Evolutionary conservation across 2,888 invertebrate genomes (phyloP), one percentile per base, ranked within the genome.

Genomic region (Dilophus febrilis): DNA sequence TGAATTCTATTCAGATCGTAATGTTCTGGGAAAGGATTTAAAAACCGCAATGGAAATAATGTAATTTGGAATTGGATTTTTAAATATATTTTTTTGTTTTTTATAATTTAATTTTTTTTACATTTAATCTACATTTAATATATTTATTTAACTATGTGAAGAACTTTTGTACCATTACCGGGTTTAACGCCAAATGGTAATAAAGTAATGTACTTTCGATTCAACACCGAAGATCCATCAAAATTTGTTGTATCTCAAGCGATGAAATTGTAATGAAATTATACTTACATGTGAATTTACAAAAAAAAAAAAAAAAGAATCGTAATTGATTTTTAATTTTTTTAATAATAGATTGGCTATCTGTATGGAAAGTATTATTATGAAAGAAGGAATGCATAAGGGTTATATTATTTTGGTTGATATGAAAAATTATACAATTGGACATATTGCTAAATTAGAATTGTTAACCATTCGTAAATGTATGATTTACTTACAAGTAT

Each of bases 381-480:
- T 60, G 45, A 59, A 64, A 45, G 57, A 68, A 28, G 80, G 79
- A 10, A 70, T 71, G n/a, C 66, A 64, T 52, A 64, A 68, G 0
- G 80, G 80, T 0, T 61, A 77, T 40, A 52, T 73, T 4, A 64
- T 83, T 40, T 51, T 78, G 1, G 63, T 79, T 13, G 79, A 82
- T 54, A 65, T 78, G 56, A 67, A 69, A 29, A 68, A 69, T 1
- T 60, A 73, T 10, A 60, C 65, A 1, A 56, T 82, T 17, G 70
- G 72, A 0, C 82, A 83, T 49, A 56, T 79, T 3, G 66, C 74
- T 5, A 68, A 70, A 48, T 57, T 81, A 2, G 77, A 71, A 42
- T 55, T 78, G 1, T 62, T 73, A 47, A 67, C 71, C 2, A 57
- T 80, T 45, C 78, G 77, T 48, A 79, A 78, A 53, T 75, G 72